Evolutionary conservation across 2,797 vertebrate species (phyloP).

Genomic region (Chelmon rostratus): DNA sequence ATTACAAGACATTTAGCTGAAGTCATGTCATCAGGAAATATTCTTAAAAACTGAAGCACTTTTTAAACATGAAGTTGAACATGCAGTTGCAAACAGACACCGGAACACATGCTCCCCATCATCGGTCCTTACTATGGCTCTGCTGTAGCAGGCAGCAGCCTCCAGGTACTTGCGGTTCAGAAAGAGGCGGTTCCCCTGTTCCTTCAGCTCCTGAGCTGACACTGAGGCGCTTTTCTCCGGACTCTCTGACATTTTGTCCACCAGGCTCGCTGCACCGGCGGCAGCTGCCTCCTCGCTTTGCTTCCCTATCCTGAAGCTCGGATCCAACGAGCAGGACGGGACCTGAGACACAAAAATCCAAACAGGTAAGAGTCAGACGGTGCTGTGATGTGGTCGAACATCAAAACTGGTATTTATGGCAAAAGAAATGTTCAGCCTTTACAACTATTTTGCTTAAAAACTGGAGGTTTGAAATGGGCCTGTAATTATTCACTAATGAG

Average conservation of each 20-base stretch:
- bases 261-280: constrained; percentile 74
- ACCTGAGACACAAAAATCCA: neutral
- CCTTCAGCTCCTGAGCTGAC: constrained; percentile 93
- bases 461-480: too few relatives aligned
- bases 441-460: too few relatives aligned
- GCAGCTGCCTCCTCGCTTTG: constrained; percentile 70
- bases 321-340: neutral
- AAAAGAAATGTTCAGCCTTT: too few relatives aligned
- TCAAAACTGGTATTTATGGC: too few relatives aligned
- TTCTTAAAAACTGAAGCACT: too few relatives aligned
- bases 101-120: too few relatives aligned
- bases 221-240: constrained; percentile 90
- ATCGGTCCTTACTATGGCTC: constrained; percentile 86
- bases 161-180: constrained; percentile 93
- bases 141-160: constrained; percentile 92
- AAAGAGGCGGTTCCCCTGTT: constrained; percentile 94
- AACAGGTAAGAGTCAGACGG: too few relatives aligned
- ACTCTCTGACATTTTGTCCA: constrained; percentile 86
- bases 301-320: constrained; percentile 78
- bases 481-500: too few relatives aligned
- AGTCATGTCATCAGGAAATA: neutral
- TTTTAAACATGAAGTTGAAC: too few relatives aligned
- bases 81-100: neutral
- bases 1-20: too few relatives aligned
- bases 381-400: neutral